Percentiles rank a stretch among this genome's conserved stretches.
Conservation (phyloP, 2,888 invertebrate genomes). For the Campoplex capitator region DNA sequence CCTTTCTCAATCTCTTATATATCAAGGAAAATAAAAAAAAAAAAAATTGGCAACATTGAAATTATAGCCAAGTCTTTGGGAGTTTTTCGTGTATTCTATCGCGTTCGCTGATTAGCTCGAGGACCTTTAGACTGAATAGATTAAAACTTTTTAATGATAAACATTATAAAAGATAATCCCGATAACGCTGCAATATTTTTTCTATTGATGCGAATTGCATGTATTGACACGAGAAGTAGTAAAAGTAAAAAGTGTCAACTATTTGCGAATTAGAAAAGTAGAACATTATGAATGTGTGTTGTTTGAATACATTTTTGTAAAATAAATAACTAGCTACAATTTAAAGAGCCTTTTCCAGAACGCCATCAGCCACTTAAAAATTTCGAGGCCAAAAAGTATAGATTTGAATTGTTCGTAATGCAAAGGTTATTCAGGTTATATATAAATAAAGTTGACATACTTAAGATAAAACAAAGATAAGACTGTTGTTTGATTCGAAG, state of each 20-base stretch:
- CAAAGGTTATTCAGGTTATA: not conserved
- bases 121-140: not conserved
- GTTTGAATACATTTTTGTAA: no score
- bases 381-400: not conserved
- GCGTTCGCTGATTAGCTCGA: not conserved
- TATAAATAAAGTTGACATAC: not conserved
- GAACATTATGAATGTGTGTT: no score
- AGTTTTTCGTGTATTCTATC: not conserved
- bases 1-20: not conserved
- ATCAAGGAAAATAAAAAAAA: not conserved
- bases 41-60: not conserved
- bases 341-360: no score
- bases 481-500: slow-evolving; percentile 15
- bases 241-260: no score
- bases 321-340: no score
- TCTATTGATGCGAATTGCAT: not conserved
- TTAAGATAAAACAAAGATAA: slow-evolving; percentile 6
- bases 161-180: not conserved
- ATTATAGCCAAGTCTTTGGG: not conserved
- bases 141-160: not conserved
- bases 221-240: no score
- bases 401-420: not conserved
- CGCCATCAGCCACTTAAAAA: not conserved
- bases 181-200: not conserved
- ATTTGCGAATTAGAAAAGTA: no score